Base-by-base conservation (phyloP, 2,888 invertebrate genomes). In the Epinotia nisella region DNA sequence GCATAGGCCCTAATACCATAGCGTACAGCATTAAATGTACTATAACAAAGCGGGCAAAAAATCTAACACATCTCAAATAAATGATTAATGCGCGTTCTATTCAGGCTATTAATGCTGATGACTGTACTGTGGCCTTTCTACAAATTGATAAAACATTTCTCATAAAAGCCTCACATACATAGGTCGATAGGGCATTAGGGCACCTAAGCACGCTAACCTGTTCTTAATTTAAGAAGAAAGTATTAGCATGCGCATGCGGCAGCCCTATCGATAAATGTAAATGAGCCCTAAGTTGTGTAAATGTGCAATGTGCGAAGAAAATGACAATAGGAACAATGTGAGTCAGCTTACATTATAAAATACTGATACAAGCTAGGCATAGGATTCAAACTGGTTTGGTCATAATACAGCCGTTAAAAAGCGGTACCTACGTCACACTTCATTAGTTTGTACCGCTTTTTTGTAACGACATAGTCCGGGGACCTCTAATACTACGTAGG, bases 331-430 rank as follows among this genome's bases (percentile, higher is more conserved):
- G 92, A 93, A 93, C 92, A 89, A 89, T 79, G 82, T 85, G 82
- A 85, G 62, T 87, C 83, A 85, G 80, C 91, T 92, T 91, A 92
- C 59, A 71, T 88, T 91, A 92, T 82, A 86, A 81, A 91, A 92
- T 92, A 92, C 91, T 92, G 91, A 90, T 90, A 89, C 81, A 87
- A 84, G 84, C 88, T 91, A 92, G 89, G 90, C 85, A 83, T 86
- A 85, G 87, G 87, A 79, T 81, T 79, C 77, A 79, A 81, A 83
- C 79, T 77, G 83, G 84, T 87, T 87, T 87, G 87, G 85, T 87
- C 84, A 82, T 82, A 83, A 53, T 15, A 55, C 19, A 21, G 66
- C n/a, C 55, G 55, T 56, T 41, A 41, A 55, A 80, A 73, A 65
- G 59, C 67, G 60, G 76, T 76, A 76, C 64, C n/a, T 65, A n/a